Conservation (phyloP, 1,140 invertebrate genomes). For the Apis laboriosa region DNA sequence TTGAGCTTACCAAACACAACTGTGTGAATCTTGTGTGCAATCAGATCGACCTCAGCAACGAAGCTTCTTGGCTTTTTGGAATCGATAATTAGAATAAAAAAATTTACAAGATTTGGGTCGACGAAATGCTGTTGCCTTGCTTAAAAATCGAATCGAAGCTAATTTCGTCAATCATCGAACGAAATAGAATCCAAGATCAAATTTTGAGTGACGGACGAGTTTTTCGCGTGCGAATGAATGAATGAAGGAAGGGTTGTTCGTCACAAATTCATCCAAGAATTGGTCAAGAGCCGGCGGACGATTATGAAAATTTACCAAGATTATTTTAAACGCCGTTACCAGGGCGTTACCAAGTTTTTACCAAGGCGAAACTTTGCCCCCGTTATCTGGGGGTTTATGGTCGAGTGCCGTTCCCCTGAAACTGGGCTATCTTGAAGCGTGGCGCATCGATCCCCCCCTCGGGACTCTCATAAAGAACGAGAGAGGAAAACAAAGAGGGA, state of each 20-base stretch:
- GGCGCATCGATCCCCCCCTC: constrained; percentile 51
- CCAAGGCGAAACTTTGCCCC: constrained; percentile 60
- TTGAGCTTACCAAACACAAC: neutral
- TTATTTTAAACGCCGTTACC: constrained; percentile 70
- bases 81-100: too few species aligned
- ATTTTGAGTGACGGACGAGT: too few species aligned
- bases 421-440: constrained; percentile 63
- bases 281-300: constrained; percentile 5
- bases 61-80: too few species aligned
- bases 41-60: too few species aligned
- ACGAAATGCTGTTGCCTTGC: too few species aligned
- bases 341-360: constrained; percentile 58
- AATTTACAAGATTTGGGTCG: too few species aligned
- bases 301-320: constrained; percentile 71
- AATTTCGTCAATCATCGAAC: too few species aligned
- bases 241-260: too few species aligned
- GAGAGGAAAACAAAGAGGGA: constrained; percentile 21
- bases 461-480: constrained; percentile 51
- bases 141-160: too few species aligned
- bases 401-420: constrained; percentile 64
- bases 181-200: too few species aligned
- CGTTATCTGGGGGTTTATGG: constrained; percentile 71
- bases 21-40: neutral
- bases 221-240: too few species aligned
- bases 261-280: neutral